phyloP scores from a whole-genome alignment of 2,113 vertebrate genomes.

The Choloepus hoffmanni region DNA sequence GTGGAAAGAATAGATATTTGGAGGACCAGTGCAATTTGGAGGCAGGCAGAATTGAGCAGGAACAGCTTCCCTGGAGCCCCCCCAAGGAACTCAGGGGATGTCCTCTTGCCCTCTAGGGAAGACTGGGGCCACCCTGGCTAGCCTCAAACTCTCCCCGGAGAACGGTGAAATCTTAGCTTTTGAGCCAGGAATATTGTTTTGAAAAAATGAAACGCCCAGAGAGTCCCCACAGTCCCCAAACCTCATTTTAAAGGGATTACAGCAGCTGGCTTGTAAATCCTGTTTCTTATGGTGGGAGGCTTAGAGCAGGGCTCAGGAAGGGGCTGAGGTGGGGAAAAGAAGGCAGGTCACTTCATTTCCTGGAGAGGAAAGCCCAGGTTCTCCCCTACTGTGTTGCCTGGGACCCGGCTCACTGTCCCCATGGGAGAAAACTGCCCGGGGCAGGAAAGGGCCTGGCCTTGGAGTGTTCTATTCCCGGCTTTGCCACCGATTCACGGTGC shows the following conservation, averaged over 20 bases:
- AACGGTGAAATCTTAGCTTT: slow-evolving; percentile 64
- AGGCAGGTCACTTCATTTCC: slow-evolving; percentile 86
- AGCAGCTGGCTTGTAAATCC: slow-evolving; percentile 86
- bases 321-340: slow-evolving; percentile 79
- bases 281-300: slow-evolving; percentile 85
- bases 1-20: not conserved
- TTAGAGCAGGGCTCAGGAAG: slow-evolving; percentile 83
- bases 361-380: slow-evolving; percentile 83
- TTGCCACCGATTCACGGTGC: not conserved
- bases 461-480: not conserved
- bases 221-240: slow-evolving; percentile 80
- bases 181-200: slow-evolving; percentile 61
- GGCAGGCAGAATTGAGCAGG: not conserved
- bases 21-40: not conserved
- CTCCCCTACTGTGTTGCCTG: slow-evolving; percentile 58
- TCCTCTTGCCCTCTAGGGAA: not conserved
- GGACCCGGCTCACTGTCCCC: slow-evolving; percentile 63
- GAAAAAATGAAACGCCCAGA: slow-evolving; percentile 75
- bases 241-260: slow-evolving; percentile 90
- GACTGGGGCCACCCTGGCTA: not conserved
- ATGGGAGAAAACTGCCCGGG: slow-evolving; percentile 65
- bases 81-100: not conserved
- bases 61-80: not conserved
- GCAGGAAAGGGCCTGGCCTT: slow-evolving; percentile 48
- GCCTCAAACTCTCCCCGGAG: not conserved